Evolutionary conservation across 2,888 invertebrate species (phyloP).

Genomic region (Rhogogaster chlorosoma): DNA sequence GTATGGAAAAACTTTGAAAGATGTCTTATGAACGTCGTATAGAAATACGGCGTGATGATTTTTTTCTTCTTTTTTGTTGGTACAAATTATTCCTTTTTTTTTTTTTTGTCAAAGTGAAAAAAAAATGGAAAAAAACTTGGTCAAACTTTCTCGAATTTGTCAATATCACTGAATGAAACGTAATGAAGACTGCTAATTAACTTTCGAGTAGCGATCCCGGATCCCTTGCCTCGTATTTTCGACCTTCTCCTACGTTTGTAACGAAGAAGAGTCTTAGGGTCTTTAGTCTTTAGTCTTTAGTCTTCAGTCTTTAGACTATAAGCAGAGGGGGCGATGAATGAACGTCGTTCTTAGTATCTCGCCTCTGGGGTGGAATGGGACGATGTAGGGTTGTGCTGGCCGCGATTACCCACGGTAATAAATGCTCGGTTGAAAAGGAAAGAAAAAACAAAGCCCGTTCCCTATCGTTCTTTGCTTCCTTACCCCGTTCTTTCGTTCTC

Average conservation of each 20-base stretch:
- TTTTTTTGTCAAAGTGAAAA: not conserved
- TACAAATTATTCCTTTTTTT: not conserved
- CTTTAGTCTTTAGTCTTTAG: not conserved
- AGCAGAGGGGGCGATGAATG: not conserved
- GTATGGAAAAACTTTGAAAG: no score
- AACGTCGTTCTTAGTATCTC: conserved; percentile 15
- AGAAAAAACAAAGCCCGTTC: conserved; percentile 62
- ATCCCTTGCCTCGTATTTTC: not conserved
- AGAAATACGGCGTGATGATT: not conserved
- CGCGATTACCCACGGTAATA: conserved; percentile 70
- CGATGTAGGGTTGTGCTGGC: conserved; percentile 15
- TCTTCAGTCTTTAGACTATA: not conserved
- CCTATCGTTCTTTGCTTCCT: conserved; percentile 47
- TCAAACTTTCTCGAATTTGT: not conserved
- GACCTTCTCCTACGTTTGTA: not conserved
- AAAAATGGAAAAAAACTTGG: not conserved
- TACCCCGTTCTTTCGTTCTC: not conserved
- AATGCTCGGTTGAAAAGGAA: conserved; percentile 61
- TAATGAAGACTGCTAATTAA: not conserved
- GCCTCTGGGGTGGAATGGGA: conserved; percentile 22
- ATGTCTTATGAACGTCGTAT: no score
- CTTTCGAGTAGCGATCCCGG: not conserved
- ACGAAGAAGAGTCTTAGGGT: conserved; percentile 1
- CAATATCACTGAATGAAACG: not conserved
- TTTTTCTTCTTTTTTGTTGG: not conserved